phyloP scores from a whole-genome alignment of 2,113 vertebrate genomes.

The Anguilla japonica region DNA sequence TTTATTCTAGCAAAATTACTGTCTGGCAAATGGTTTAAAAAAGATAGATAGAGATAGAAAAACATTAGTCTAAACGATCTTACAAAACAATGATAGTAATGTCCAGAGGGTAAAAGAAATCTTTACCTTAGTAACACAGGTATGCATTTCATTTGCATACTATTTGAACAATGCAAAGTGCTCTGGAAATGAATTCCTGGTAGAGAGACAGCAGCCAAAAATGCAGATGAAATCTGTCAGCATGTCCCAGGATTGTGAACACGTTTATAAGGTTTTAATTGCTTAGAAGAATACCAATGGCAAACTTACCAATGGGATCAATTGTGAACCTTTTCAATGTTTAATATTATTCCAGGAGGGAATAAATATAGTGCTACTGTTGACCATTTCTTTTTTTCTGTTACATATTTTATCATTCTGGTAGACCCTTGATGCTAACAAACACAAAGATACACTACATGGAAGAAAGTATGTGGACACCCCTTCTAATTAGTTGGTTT shows the following conservation, averaged over 20 bases:
- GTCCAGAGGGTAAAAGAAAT: neutral
- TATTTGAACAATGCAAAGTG: neutral
- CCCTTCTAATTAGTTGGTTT: no score
- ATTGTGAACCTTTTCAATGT: neutral
- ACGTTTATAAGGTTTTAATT: neutral
- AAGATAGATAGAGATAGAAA: neutral
- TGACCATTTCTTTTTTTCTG: neutral
- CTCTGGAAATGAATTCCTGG: neutral
- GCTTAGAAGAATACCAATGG: neutral
- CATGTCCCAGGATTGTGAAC: neutral
- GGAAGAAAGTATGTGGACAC: no score
- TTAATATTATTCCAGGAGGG: neutral
- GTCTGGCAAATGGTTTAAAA: neutral
- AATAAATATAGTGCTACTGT: neutral
- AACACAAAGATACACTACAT: neutral
- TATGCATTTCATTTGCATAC: conserved; percentile 1
- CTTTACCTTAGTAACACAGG: neutral
- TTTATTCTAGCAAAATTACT: neutral
- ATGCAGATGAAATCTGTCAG: neutral
- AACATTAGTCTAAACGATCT: neutral
- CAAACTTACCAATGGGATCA: neutral
- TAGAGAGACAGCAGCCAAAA: neutral
- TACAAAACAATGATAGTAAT: neutral
- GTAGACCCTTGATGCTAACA: neutral
- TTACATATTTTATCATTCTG: neutral